These are phyloP conservation scores for Bothrops jararaca DNA, from an alignment of 2,113 vertebrate species.

Conservation along the genomic window DNA sequence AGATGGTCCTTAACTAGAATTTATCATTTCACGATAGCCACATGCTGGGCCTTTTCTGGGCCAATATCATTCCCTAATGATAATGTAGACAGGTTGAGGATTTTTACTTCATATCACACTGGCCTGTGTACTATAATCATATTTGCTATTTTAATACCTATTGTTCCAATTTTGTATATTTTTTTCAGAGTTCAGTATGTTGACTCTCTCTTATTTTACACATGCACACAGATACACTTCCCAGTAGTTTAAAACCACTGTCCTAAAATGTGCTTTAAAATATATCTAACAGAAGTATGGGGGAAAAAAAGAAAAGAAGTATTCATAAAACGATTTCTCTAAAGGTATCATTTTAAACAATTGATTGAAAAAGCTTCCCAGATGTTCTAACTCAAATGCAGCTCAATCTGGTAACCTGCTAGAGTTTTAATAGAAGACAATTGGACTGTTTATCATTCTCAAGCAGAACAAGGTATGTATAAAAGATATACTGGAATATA, in stretches of 20 bases:
- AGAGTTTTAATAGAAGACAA: not conserved
- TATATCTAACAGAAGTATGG: not conserved
- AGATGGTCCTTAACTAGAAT: not conserved
- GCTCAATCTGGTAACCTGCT: not conserved
- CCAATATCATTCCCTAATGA: not conserved
- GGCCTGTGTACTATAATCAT: not conserved
- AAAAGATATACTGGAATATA: not conserved
- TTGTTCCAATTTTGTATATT: not conserved
- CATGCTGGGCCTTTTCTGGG: not conserved
- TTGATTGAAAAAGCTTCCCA: conserved; percentile 10
- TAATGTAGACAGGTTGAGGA: not conserved
- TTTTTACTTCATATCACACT: not conserved
- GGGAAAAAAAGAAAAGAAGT: not conserved
- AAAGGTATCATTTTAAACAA: not conserved
- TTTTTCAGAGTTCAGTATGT: not conserved
- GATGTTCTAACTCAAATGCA: not conserved
- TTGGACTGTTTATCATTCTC: not conserved
- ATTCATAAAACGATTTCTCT: not conserved
- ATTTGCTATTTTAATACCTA: not conserved
- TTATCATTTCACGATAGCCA: not conserved
- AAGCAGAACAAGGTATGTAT: not conserved
- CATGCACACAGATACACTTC: not conserved
- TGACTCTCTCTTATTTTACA: not conserved
- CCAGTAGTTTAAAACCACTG: not conserved
- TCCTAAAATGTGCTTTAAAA: not conserved